These are phyloP conservation scores for Lagria hirta DNA, from an alignment of 2,888 invertebrate genomes.

Conservation along the genomic window DNA sequence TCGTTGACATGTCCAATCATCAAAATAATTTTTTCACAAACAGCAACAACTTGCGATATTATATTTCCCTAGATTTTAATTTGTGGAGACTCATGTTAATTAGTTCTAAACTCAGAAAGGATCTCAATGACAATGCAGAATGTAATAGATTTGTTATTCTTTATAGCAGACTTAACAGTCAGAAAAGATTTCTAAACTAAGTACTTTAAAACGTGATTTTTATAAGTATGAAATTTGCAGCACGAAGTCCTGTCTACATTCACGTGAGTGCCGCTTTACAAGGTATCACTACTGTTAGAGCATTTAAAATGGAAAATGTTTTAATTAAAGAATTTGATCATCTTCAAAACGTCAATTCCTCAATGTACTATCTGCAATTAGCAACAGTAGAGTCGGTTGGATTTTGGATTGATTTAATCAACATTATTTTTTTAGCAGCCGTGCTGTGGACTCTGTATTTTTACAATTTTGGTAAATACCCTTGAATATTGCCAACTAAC, in stretches of 20 bases:
- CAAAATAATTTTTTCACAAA: too few species aligned
- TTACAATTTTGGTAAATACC: too few species aligned
- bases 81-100: too few species aligned
- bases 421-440: slow-evolving; percentile 37
- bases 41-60: slow-evolving; percentile 63
- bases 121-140: too few species aligned
- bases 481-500: slow-evolving; percentile 37
- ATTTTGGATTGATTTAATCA: slow-evolving; percentile 62
- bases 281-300: slow-evolving; percentile 75
- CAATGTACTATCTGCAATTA: slow-evolving; percentile 71
- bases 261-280: slow-evolving; percentile 75
- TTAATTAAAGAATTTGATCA: slow-evolving; percentile 65
- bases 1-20: too few species aligned
- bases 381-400: slow-evolving; percentile 69
- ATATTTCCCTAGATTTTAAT: too few species aligned
- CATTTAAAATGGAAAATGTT: slow-evolving; percentile 65
- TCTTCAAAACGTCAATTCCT: slow-evolving; percentile 67
- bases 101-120: too few species aligned
- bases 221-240: slow-evolving; percentile 63
- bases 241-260: slow-evolving; percentile 76
- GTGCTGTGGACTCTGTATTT: too few species aligned
- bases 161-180: too few species aligned
- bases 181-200: slow-evolving; percentile 70
- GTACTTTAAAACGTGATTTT: slow-evolving; percentile 72
- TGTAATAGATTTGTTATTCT: too few species aligned